Base-by-base conservation (phyloP, 2,113 vertebrate species). In the Catharus bicknelli region DNA sequence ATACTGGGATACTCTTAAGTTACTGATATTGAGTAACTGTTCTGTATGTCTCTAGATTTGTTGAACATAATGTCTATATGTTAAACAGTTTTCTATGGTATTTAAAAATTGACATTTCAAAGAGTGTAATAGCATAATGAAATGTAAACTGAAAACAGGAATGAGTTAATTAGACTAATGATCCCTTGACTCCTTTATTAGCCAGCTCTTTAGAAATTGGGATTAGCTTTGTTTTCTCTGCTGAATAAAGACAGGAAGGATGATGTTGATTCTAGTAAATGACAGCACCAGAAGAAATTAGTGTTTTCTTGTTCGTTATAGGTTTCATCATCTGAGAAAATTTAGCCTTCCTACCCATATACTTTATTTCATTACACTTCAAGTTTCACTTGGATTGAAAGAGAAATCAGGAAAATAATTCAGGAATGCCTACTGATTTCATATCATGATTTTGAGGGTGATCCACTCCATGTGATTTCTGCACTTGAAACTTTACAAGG, bases 91-190 rank as follows among this genome's bases (percentile, higher is more conserved):
- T 96, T 97, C 88, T 74, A 48, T 95, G 85, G 94, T 90, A 95
- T 96, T 96, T 96, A 95, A 96, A 96, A 96, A 96, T 82, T 90
- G 95, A 95, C 90, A 94, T 97, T 96, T 97, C 90, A 51, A 93
- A 89, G 96, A 95, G 93, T 95, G 96, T 95, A 96, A 95, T 96
- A 78, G 96, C 95, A 95, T 97, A 96, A 97, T 96, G 96, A 96
- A 97, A 96, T 95, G 95, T 97, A 97, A 97, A 96, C 95, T 95
- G 85, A 96, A 96, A 97, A 81, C 93, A 97, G 93, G 94, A 95
- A 97, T 95, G 95, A 97, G 95, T 97, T 97, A 96, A 97, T 97
- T 96, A 97, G 96, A 96, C 94, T 96, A 97, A 97, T 97, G 96
- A 97, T 97, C 95, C 95, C 94, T 96, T 96, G 95, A 96, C 96